phyloP scores from a whole-genome alignment of 2,113 vertebrate genomes.

The Empidonax traillii region DNA sequence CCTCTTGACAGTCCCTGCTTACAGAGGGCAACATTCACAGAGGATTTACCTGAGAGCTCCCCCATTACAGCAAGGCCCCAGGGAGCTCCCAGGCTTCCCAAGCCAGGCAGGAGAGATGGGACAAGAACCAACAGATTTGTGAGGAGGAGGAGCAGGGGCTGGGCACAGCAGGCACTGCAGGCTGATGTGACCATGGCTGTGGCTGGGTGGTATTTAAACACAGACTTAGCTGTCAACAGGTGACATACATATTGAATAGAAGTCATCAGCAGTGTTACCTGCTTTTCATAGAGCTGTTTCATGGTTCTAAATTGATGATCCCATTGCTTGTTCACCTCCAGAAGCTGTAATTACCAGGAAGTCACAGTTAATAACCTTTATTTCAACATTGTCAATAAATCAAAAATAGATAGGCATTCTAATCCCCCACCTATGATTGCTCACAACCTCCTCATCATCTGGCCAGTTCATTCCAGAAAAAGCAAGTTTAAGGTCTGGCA shows the following conservation, averaged over 20 bases:
- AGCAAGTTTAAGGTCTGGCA: neutral
- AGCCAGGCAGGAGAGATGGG: neutral
- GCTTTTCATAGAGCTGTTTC: constrained; percentile 73
- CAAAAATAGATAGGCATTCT: neutral
- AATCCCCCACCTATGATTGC: neutral
- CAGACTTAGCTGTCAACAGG: neutral
- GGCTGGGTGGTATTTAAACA: neutral
- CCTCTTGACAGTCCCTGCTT: neutral
- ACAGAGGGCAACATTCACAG: neutral
- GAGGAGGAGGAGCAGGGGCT: neutral
- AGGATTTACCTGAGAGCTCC: neutral
- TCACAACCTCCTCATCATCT: neutral
- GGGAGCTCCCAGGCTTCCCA: neutral
- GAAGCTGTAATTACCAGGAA: constrained; percentile 73
- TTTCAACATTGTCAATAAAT: neutral
- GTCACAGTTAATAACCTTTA: neutral
- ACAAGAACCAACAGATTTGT: neutral
- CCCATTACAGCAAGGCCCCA: no score
- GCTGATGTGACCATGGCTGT: neutral
- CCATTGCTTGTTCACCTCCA: constrained; percentile 79
- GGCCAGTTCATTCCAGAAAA: neutral
- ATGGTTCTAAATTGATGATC: constrained; percentile 75
- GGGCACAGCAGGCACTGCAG: neutral
- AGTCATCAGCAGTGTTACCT: constrained; percentile 57
- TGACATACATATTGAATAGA: neutral